Base-by-base conservation (phyloP, 1,140 invertebrate genomes). In the Halesus radiatus region DNA sequence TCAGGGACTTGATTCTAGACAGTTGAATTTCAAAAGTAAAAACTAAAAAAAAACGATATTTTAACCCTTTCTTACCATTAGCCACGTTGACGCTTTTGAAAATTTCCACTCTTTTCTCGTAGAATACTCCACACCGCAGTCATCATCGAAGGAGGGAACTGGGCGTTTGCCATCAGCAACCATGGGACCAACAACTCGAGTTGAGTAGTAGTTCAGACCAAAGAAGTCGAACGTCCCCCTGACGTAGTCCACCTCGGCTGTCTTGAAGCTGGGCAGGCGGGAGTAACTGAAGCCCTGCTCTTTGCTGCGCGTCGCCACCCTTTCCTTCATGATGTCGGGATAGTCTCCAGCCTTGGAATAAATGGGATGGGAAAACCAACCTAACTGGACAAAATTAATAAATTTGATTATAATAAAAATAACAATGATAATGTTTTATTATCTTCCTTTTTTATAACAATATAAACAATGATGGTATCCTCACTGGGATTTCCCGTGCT, bases 211-310 rank as follows among this genome's bases (percentile, higher is more conserved):
- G 80, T 93, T 93, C 1, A 94, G 80, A 18, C 92, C 92, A 62
- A 93, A 90, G 86, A 93, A 93, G 84, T 93, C 92, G 1, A 88
- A 88, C n/a, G 90, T 89, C 56, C 92, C 92, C 70, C 89, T 90
- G 5, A 94, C 88, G 29, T 87, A 83, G 64, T 87, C 82, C 3
- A 92, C 88, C 87, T 94, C 92, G 64, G 88, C 87, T 0, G 82
- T 18, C 5, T 91, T 90, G 76, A 94, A 92, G 72, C 83, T 84
- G 0, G 92, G 92, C 32, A 94, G 84, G n/a, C 92, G 87, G 3
- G 92, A 93, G 62, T 85, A 85, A 0, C 79, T 80, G 72, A 88
- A 90, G 6, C 91, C 91, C 87, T 94, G 92, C 52, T 88, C 86
- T 45, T 87, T 87, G 83, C 92, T 93, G 18, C 90, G 89, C 16